Conservation (phyloP, 2,113 vertebrate genomes). For the Nyctibius bracteatus region DNA sequence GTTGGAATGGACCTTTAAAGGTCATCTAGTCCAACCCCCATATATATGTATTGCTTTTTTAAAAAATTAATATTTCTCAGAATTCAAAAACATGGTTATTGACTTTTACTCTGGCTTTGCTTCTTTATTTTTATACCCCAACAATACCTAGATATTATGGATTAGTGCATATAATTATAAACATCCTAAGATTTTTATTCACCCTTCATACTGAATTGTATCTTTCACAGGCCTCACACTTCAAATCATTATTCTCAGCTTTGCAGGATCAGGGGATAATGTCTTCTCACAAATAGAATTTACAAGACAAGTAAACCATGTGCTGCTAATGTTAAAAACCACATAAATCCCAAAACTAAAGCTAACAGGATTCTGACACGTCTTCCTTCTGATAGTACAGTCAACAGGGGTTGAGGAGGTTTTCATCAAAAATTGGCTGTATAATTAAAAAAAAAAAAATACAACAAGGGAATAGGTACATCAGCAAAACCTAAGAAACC, state of each 20-base stretch:
- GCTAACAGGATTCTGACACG: not conserved
- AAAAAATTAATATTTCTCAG: not conserved
- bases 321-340: not conserved
- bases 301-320: not conserved
- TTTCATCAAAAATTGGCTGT: not conserved
- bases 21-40: not conserved
- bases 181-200: not conserved
- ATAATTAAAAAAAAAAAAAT: not conserved
- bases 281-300: not conserved
- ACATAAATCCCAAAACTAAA: not conserved
- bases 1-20: not conserved
- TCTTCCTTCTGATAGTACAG: not conserved
- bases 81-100: not conserved
- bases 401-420: not conserved
- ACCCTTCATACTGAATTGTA: not conserved
- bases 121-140: not conserved
- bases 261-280: not conserved
- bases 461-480: not conserved
- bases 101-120: not conserved
- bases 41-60: not conserved
- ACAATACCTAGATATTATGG: not conserved
- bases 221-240: not conserved
- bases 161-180: not conserved
- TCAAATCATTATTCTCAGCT: not conserved
- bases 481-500: not conserved